Evolutionary conservation across 2,113 vertebrate species (phyloP), one percentile per base, ranked within the genome.

Genomic region (Paracanthobrama guichenoti): DNA sequence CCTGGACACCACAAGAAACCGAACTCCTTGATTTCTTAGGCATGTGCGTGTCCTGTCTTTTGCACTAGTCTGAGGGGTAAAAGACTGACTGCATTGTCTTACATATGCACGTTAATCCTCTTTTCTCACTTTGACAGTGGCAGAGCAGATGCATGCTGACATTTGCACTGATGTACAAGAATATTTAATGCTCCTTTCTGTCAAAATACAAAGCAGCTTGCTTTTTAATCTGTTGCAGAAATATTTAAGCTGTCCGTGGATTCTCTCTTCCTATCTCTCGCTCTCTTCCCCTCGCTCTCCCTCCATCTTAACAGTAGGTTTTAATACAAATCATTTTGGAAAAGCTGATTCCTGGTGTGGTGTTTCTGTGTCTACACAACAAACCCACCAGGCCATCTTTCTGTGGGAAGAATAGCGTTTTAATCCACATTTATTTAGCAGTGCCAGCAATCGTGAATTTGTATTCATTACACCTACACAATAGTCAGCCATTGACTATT

Each of bases 31-130:
- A 26, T 57, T 24, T 67, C 50, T 46, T 20, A 11, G 48, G 28
- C 20, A 31, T 48, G 60, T 74, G 60, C 35, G 73, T 14, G 35
- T 35, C 9, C 24, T 26, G 20, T 24, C 28, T 60, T 79, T 55
- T 77, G 14, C 22, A 22, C 28, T 55, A 24, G 26, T 62, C 73
- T 74, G 53, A 66, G 62, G 69, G 73, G 73, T 67, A 73, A 77
- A 66, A 18, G 28, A 20, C 9, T n/a, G 60, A 84, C 66, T 62
- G 35, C 18, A 31, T 84, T 81, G 78, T 84, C 71, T 86, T 69
- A 69, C 82, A 85, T 66, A 74, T 88, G 79, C 84, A 81, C 80
- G 80, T 71, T 84, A 87, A 89, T 87, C 87, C 76, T 82, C 82
- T 87, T 87, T 84, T 42, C 82, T 86, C 60, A 80, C 39, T 57